Percentiles rank a stretch among this genome's conserved stretches.
phyloP scores from a whole-genome alignment of 2,797 vertebrate species.

The Epinephelus coioides region DNA sequence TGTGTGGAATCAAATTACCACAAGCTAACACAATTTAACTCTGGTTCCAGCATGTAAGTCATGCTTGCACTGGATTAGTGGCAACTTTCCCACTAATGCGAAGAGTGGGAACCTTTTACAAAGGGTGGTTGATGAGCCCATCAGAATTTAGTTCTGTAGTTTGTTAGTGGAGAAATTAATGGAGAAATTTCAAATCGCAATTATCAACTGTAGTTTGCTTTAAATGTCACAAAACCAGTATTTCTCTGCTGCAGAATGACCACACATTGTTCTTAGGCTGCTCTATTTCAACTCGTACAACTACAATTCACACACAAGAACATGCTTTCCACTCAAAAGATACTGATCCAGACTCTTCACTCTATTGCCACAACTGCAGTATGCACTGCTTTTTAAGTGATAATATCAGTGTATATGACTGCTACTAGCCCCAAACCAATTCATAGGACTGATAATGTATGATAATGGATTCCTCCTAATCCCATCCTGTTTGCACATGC shows the following conservation, averaged over 20 bases:
- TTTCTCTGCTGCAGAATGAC: background rate
- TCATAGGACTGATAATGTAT: slow-evolving; percentile 5
- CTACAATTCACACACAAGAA: background rate
- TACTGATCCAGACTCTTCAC: background rate
- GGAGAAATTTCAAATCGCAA: background rate
- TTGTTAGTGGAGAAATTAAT: background rate
- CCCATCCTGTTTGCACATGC: background rate
- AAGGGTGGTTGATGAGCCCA: too few relatives aligned
- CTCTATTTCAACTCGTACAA: background rate
- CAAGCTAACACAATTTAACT: background rate
- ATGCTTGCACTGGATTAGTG: too few relatives aligned
- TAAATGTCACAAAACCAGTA: background rate
- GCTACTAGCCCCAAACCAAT: background rate
- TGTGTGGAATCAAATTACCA: background rate
- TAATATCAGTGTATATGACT: background rate
- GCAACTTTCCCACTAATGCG: too few relatives aligned
- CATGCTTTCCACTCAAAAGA: background rate
- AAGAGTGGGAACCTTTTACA: too few relatives aligned
- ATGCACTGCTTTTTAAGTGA: slow-evolving; percentile 1
- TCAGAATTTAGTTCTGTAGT: background rate
- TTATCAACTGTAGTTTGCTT: background rate
- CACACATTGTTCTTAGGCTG: background rate
- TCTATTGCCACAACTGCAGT: slow-evolving; percentile 9
- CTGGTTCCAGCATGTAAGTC: background rate
- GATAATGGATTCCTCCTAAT: slow-evolving; percentile 16